A percentile compares a stretch with the other conserved stretches of the same genome.
phyloP scores from a whole-genome alignment of 2,113 vertebrate species.

The Coracopsis vasa region DNA sequence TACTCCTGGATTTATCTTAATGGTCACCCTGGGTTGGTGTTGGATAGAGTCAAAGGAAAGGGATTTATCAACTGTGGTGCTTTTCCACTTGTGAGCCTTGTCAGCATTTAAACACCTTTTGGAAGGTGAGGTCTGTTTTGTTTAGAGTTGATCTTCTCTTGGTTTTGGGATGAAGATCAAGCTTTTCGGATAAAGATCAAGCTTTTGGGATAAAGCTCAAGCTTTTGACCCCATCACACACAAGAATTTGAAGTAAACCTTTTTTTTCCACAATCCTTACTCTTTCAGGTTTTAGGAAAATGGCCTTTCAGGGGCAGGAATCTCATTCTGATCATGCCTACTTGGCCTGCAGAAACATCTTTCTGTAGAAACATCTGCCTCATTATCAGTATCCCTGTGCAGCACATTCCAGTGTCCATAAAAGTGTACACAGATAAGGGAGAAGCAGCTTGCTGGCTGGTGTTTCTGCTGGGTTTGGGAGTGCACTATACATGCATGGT shows the following conservation, averaged over 20 bases:
- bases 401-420: background rate
- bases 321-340: background rate
- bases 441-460: background rate
- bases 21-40: background rate
- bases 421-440: background rate
- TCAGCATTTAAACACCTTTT: background rate
- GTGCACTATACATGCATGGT: fast-evolving
- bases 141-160: background rate
- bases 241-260: background rate
- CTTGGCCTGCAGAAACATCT: background rate
- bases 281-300: background rate
- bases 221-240: background rate
- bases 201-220: background rate
- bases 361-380: background rate
- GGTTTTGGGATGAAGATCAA: background rate
- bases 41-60: background rate
- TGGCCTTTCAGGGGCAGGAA: background rate
- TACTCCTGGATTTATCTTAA: background rate
- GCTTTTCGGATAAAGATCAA: background rate
- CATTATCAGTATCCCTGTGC: background rate
- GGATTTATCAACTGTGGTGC: background rate
- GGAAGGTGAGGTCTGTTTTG: background rate
- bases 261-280: background rate
- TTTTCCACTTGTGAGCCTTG: background rate
- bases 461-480: background rate